Evolutionary conservation across 2,888 invertebrate species (phyloP), one percentile per base, ranked within the genome.

Genomic region (Cordilura impudica): DNA sequence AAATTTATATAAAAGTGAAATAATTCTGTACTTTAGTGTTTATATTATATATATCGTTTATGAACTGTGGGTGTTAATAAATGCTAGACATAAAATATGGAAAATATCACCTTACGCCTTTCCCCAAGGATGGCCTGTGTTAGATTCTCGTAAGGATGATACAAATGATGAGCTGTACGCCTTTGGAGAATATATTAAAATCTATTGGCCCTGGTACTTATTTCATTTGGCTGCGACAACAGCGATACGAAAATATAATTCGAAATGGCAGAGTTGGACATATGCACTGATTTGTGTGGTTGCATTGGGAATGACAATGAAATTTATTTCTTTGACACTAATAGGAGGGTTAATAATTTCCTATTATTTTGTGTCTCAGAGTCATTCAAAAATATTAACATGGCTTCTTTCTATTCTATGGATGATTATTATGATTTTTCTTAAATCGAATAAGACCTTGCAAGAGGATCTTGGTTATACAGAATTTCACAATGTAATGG

Each of bases 101-200:
- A 60, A 81, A 3, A 81, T 83, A 18, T 78, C 88, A 0, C 66
- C 83, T 49, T 84, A 85, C 63, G 83, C 84, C 45, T 88, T 89
- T 51, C 76, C 83, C 1, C 49, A 79, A 6, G 88, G 88, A 2
- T 89, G 90, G 89, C 54, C 53, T 2, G 54, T 88, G 29, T 79
- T 89, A 3, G 85, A 85, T 66, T 78, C 85, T 45, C 84, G 83
- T 7, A 86, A 87, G 4, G 90, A 90, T 75, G 86, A 87, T 70
- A 86, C 87, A 53, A 88, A 88, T 73, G 85, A 87, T 65, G 90
- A 90, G 75, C 82, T 89, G 72, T 88, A 89, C 70, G 85, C 86
- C 56, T 89, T 88, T 35, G 85, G 84, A 21, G 83, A 84, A 18
- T 89, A 86, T 21, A 83, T 89, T 4, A 49, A 51, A 5, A 85